Evolutionary conservation across 1,140 invertebrate genomes (phyloP), one percentile per base, ranked within the genome.

Genomic region (Bicyclus anynana): DNA sequence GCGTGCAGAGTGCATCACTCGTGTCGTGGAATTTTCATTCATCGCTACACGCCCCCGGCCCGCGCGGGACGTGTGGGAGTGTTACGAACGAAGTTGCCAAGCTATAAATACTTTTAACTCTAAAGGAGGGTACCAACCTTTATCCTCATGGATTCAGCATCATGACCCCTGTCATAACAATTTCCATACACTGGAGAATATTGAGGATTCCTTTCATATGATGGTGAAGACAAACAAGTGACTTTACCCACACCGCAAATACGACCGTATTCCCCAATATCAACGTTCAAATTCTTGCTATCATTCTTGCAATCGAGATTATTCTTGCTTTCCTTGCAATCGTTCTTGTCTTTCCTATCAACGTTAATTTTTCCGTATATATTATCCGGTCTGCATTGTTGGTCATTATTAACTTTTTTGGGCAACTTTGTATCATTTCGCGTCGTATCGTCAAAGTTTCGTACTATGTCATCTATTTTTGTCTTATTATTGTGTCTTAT

Each of bases 381-480:
- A 54, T 84, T 73, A 18, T n/a, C n/a, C n/a, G n/a, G n/a, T n/a
- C n/a, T n/a, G n/a, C n/a, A n/a, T n/a, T n/a, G n/a, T n/a, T n/a
- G n/a, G n/a, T n/a, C n/a, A n/a, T n/a, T n/a, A n/a, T n/a, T n/a
- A n/a, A n/a, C n/a, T 72, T 62, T 21, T 67, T 62, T 1, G 65
- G 62, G 65, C 72, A 20, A 38, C 71, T 73, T 38, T 77, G 65
- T 52, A 7, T 68, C 66, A 12, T 58, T 49, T 53, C 57, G 37
- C 9, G 37, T 59, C 13, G 69, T 70, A n/a, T 82, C 81, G 35
- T 87, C 84, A 23, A 89, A 86, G 54, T 82, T 89, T 57, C 82
- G 77, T 0, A 85, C 81, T 1, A 88, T 84, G 33, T 89, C 84
- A 9, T 89, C 87, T 14, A 90, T 84, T 71, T 83, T 88, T 0